Conservation (phyloP, 1,140 invertebrate genomes). For the Proales similis region DNA sequence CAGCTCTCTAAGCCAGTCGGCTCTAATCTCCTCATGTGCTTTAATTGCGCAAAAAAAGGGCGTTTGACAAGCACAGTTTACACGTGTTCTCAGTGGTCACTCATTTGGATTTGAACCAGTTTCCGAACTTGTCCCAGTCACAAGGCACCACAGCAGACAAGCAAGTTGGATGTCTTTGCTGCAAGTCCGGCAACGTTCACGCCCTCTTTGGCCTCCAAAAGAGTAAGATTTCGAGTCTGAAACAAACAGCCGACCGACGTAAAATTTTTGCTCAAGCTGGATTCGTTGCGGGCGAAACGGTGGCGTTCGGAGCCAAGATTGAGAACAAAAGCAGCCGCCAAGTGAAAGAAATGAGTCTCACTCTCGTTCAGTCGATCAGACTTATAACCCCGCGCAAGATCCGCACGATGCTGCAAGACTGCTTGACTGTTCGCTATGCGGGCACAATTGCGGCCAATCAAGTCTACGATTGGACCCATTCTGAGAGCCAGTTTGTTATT, state of each 20-base stretch:
- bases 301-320: constrained; percentile 19
- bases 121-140: no score
- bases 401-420: background rate
- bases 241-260: no score
- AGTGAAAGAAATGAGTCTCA: constrained; percentile 22
- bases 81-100: constrained; percentile 46
- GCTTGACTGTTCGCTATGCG: background rate
- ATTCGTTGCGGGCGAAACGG: constrained; percentile 13
- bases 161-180: no score
- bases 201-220: no score
- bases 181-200: no score
- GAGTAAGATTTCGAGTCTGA: no score
- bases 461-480: constrained; percentile 8
- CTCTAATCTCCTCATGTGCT: no score
- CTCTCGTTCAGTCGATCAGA: constrained; percentile 15
- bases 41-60: no score
- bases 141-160: no score
- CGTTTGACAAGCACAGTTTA: constrained; percentile 43
- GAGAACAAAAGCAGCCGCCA: constrained; percentile 35
- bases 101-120: constrained; percentile 48
- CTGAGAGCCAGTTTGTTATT: background rate
- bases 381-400: constrained; percentile 4
- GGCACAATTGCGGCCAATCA: background rate
- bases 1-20: no score
- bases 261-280: background rate